These are phyloP conservation scores for Urocolius indicus DNA, from an alignment of 2,113 vertebrate genomes.

Conservation along the genomic window DNA sequence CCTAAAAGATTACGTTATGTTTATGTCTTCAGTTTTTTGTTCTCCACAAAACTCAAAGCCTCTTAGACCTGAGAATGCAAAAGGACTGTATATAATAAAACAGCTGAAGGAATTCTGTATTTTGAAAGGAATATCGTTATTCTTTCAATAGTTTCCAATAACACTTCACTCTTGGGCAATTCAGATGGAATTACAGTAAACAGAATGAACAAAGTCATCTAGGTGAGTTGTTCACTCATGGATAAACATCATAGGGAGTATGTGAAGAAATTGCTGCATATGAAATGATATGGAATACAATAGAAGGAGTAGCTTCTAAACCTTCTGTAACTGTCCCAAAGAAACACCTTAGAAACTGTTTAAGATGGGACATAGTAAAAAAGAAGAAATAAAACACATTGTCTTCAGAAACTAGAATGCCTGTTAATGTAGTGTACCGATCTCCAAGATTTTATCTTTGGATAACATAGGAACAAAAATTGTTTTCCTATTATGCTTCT, in stretches of 20 bases:
- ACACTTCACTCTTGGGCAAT: neutral
- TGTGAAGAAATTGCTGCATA: neutral
- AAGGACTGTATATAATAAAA: neutral
- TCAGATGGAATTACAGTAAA: neutral
- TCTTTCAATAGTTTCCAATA: neutral
- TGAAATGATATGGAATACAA: neutral
- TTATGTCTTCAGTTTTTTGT: neutral
- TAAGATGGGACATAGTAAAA: neutral
- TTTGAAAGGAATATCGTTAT: neutral
- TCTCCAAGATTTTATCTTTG: neutral
- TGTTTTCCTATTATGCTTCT: neutral
- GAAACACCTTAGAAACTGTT: neutral
- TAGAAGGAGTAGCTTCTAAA: neutral
- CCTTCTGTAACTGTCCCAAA: neutral
- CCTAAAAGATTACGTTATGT: accelerated
- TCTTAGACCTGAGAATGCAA: neutral
- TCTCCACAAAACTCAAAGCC: neutral
- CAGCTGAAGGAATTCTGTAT: neutral
- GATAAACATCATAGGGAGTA: neutral
- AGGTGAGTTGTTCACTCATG: neutral
- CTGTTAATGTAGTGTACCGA: neutral
- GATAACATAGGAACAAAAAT: neutral
- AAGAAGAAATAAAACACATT: neutral
- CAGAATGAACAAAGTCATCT: neutral
- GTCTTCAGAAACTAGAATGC: neutral